phyloP scores from a whole-genome alignment of 2,888 invertebrate genomes.

The Athrips mouffetella region DNA sequence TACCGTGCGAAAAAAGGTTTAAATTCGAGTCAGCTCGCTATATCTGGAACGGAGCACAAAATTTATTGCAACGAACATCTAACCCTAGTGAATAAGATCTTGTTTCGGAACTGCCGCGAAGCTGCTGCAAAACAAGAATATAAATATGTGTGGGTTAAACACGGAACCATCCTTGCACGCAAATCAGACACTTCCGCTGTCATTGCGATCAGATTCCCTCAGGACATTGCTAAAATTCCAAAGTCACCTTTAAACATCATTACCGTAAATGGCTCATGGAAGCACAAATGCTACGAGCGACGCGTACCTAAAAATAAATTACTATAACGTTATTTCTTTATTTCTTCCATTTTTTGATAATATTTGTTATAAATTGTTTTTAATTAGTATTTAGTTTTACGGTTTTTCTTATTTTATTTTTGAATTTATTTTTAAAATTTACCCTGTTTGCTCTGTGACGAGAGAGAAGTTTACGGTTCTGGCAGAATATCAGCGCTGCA shows the following conservation, averaged over 20 bases:
- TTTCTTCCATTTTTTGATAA: too few relatives aligned
- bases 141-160: slow-evolving; percentile 17
- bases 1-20: neutral
- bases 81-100: slow-evolving; percentile 14
- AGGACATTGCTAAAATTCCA: neutral
- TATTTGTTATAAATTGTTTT: too few relatives aligned
- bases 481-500: too few relatives aligned
- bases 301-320: neutral
- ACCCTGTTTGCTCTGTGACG: too few relatives aligned
- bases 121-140: slow-evolving; percentile 8
- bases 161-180: slow-evolving; percentile 16
- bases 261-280: too few relatives aligned
- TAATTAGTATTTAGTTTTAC: too few relatives aligned
- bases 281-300: too few relatives aligned
- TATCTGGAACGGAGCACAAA: neutral
- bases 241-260: too few relatives aligned
- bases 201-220: slow-evolving; percentile 11
- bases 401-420: too few relatives aligned
- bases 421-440: too few relatives aligned
- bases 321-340: too few relatives aligned
- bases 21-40: slow-evolving; percentile 7
- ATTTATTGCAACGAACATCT: slow-evolving; percentile 14
- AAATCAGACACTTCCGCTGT: slow-evolving; percentile 12
- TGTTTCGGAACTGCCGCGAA: slow-evolving; percentile 19
- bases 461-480: too few relatives aligned